These are phyloP conservation scores for Polyodon spathula DNA, from an alignment of 2,113 vertebrate genomes.

Conservation along the genomic window DNA sequence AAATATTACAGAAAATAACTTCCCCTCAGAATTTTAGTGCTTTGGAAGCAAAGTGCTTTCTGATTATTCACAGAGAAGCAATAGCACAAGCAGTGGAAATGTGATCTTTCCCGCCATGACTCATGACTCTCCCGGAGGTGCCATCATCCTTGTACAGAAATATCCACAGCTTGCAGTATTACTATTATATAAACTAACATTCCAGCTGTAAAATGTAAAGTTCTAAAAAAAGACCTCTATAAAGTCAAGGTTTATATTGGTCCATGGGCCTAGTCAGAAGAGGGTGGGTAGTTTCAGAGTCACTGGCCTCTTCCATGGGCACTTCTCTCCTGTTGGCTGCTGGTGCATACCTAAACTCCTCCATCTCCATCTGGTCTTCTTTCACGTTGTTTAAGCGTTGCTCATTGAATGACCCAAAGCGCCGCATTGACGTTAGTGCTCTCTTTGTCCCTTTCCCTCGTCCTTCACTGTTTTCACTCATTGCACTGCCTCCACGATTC, in stretches of 20 bases:
- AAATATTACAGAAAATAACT: no score
- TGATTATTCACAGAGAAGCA: no score
- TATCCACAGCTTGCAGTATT: no score
- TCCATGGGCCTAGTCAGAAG: slow-evolving; percentile 43
- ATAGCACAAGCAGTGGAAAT: no score
- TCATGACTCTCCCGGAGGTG: no score
- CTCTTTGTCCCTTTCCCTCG: not conserved
- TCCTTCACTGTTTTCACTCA: no score
- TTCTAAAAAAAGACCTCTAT: not conserved
- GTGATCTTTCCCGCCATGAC: no score
- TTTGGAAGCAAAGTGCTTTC: no score
- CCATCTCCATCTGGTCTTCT: slow-evolving; percentile 4
- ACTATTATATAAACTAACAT: no score
- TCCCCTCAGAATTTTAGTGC: no score
- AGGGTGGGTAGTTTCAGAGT: slow-evolving; percentile 24
- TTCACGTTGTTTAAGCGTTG: slow-evolving; percentile 13
- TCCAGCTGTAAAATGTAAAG: no score
- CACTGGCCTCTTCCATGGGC: not conserved
- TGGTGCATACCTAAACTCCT: not conserved
- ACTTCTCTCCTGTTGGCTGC: not conserved
- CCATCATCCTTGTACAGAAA: no score
- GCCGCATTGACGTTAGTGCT: slow-evolving; percentile 8
- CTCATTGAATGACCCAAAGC: not conserved
- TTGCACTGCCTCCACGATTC: slow-evolving; percentile 18
- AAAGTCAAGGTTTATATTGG: slow-evolving; percentile 11